These are phyloP conservation scores for Amiota mariae DNA, from an alignment of 2,888 invertebrate species.

Conservation along the genomic window DNA sequence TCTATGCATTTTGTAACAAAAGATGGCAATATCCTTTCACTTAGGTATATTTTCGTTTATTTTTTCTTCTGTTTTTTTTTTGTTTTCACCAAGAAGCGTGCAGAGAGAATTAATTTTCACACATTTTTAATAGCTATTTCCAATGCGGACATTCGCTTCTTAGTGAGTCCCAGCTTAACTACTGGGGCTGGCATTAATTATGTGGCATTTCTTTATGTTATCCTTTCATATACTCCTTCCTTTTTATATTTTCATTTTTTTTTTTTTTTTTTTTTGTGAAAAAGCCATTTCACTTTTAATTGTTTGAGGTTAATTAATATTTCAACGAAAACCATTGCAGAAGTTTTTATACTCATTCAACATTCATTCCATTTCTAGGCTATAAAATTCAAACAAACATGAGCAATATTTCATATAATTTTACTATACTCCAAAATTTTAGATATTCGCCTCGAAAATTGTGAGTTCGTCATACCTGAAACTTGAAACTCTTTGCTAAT, in stretches of 20 bases:
- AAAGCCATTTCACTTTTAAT: slow-evolving; percentile 56
- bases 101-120: neutral
- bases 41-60: neutral
- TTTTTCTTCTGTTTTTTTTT: neutral
- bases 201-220: slow-evolving; percentile 32
- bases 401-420: too few species aligned
- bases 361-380: neutral
- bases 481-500: too few species aligned
- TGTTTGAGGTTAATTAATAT: slow-evolving; percentile 64
- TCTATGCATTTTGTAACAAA: neutral
- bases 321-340: slow-evolving; percentile 59
- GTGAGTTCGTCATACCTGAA: too few species aligned
- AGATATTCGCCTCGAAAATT: too few species aligned
- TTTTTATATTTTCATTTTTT: neutral
- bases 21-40: neutral
- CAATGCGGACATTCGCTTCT: slow-evolving; percentile 14
- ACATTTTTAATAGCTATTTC: neutral
- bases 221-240: too few species aligned
- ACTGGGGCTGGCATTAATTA: slow-evolving; percentile 45
- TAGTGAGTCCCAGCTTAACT: neutral
- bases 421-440: too few species aligned
- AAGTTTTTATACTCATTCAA: slow-evolving; percentile 41
- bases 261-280: slow-evolving; percentile 24
- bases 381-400: neutral
- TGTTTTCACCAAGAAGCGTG: neutral